Evolutionary conservation across 2,888 invertebrate species (phyloP).

Genomic region (Nipponacmea schrenckii): DNA sequence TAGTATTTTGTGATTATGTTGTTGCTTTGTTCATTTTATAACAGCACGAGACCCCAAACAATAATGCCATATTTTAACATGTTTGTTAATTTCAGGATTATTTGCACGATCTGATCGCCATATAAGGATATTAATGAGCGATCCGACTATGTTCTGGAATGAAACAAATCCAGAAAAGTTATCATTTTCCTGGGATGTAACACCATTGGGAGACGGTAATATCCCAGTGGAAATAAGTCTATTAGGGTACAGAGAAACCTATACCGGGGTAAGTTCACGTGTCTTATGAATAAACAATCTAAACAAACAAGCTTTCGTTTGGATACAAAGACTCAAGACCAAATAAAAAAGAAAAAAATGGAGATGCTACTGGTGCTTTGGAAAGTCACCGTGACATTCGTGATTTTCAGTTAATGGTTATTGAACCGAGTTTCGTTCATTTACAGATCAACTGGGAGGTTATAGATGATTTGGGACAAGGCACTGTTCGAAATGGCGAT

Average conservation of each 20-base stretch:
- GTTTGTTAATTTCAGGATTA: not conserved
- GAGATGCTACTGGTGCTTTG: too few species aligned
- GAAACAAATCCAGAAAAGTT: not conserved
- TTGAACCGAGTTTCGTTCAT: too few species aligned
- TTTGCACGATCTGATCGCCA: not conserved
- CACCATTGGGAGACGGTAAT: not conserved
- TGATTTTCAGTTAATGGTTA: too few species aligned
- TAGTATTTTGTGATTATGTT: too few species aligned
- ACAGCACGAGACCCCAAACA: too few species aligned
- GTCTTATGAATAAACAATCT: too few species aligned
- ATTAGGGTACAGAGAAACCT: slow-evolving; percentile 53
- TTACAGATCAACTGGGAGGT: slow-evolving; percentile 27
- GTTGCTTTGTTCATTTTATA: too few species aligned
- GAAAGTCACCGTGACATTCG: too few species aligned
- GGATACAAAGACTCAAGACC: too few species aligned
- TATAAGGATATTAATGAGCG: not conserved
- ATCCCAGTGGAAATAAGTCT: slow-evolving; percentile 46
- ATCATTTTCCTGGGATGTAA: not conserved
- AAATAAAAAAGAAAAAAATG: too few species aligned
- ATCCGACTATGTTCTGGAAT: not conserved
- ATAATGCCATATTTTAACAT: too few species aligned
- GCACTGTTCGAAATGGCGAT: slow-evolving; percentile 23
- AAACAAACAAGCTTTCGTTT: too few species aligned
- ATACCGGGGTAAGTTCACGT: slow-evolving; percentile 14
- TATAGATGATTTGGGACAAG: slow-evolving; percentile 26